phyloP scores from a whole-genome alignment of 1,140 invertebrate species.

The Drosophila truncata region DNA sequence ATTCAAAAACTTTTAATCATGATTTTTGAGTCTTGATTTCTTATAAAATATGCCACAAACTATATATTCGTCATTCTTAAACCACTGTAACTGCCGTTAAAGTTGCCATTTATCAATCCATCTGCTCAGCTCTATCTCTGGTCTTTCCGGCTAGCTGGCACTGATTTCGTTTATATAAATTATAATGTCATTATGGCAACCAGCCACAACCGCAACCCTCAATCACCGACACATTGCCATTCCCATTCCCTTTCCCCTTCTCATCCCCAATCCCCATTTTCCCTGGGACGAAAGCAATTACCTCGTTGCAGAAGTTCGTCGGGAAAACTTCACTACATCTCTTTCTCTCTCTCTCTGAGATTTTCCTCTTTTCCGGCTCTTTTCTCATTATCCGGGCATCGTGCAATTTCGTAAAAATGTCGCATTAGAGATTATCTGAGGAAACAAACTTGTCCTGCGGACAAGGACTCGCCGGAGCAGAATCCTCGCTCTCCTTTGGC shows the following conservation, averaged over 20 bases:
- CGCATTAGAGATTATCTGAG: constrained; percentile 83
- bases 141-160: constrained; percentile 38
- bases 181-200: constrained; percentile 85
- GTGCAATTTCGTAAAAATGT: constrained; percentile 84
- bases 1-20: too few species aligned
- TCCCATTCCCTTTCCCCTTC: not conserved
- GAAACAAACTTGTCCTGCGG: constrained; percentile 76
- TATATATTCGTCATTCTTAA: not conserved
- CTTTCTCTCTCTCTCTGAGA: constrained; percentile 15
- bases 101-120: constrained; percentile 77
- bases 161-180: constrained; percentile 85
- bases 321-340: constrained; percentile 53
- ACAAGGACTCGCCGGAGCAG: constrained; percentile 24
- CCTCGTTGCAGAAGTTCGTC: constrained; percentile 51
- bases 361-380: constrained; percentile 64
- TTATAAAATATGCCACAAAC: not conserved
- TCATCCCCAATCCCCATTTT: constrained; percentile 21
- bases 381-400: constrained; percentile 80
- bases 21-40: not conserved
- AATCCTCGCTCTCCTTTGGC: constrained; percentile 17
- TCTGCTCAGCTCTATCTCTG: constrained; percentile 33
- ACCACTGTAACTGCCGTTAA: constrained; percentile 46
- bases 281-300: constrained; percentile 58
- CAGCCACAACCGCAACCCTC: constrained; percentile 59
- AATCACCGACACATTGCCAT: constrained; percentile 22